Evolutionary conservation across 2,888 invertebrate genomes (phyloP).

Genomic region (Idaea biselata): DNA sequence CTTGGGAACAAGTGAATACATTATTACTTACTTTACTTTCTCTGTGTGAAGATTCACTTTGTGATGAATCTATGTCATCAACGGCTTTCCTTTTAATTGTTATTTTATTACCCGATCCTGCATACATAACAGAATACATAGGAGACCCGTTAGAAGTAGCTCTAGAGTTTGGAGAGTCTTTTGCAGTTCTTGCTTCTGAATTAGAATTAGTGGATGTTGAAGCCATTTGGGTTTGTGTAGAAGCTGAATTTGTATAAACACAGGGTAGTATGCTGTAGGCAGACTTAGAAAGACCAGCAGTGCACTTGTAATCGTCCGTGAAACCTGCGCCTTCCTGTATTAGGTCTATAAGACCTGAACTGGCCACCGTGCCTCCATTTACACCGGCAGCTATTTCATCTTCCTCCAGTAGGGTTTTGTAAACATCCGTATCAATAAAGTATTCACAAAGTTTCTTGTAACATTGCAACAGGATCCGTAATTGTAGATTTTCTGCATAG

Average conservation of each 20-base stretch:
- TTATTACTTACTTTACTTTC: slow-evolving; percentile 60
- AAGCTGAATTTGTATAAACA: slow-evolving; percentile 84
- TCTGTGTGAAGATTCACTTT: slow-evolving; percentile 57
- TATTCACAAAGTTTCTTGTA: slow-evolving; percentile 94
- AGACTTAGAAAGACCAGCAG: slow-evolving; percentile 86
- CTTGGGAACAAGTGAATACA: too few species aligned
- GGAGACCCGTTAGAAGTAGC: slow-evolving; percentile 68
- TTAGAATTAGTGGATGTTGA: slow-evolving; percentile 54
- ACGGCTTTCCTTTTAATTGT: slow-evolving; percentile 89
- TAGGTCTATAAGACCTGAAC: slow-evolving; percentile 84
- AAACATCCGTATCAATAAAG: slow-evolving; percentile 87
- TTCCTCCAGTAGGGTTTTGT: slow-evolving; percentile 80
- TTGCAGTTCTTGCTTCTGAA: slow-evolving; percentile 54
- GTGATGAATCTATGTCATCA: slow-evolving; percentile 76
- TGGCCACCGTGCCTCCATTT: slow-evolving; percentile 75
- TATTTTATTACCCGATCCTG: slow-evolving; percentile 90
- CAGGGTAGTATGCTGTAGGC: slow-evolving; percentile 88
- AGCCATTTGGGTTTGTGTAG: slow-evolving; percentile 66
- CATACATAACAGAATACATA: slow-evolving; percentile 88
- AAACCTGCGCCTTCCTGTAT: slow-evolving; percentile 91
- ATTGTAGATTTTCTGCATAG: slow-evolving; percentile 90
- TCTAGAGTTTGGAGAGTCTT: slow-evolving; percentile 66
- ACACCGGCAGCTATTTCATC: slow-evolving; percentile 75
- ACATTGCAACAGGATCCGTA: slow-evolving; percentile 91
- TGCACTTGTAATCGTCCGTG: slow-evolving; percentile 87